Percentiles rank a stretch among this genome's conserved stretches.
These are phyloP conservation scores for Pterocles gutturalis DNA, from an alignment of 2,113 vertebrate species.

Conservation along the genomic window DNA sequence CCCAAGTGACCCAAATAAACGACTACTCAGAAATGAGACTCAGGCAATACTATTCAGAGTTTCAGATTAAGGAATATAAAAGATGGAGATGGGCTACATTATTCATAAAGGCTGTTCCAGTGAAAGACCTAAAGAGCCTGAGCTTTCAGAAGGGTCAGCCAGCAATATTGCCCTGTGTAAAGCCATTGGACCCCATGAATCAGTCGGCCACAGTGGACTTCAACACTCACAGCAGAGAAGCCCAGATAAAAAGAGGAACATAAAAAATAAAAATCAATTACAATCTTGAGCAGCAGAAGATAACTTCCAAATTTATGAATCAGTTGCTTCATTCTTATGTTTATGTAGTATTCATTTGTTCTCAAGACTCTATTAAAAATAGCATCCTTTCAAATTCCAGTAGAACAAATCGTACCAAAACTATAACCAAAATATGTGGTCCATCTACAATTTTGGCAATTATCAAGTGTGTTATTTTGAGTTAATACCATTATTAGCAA, in stretches of 20 bases:
- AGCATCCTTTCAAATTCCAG: background rate
- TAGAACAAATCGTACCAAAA: background rate
- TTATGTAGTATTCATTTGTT: background rate
- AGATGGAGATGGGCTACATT: background rate
- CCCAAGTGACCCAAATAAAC: background rate
- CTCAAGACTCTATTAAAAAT: background rate
- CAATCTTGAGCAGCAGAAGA: background rate
- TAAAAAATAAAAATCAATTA: background rate
- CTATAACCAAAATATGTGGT: background rate
- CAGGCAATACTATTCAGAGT: background rate
- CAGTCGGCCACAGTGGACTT: background rate
- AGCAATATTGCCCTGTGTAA: background rate
- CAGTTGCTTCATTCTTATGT: background rate
- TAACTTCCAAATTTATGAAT: background rate
- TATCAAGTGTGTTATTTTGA: background rate
- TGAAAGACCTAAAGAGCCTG: background rate
- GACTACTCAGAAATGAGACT: background rate
- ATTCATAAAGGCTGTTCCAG: background rate
- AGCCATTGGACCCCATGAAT: background rate
- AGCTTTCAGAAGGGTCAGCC: background rate
- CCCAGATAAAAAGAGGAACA: background rate
- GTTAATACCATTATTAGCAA: background rate
- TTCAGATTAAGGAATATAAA: constrained; percentile 17
- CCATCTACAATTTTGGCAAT: background rate
- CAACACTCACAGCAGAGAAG: background rate